Conservation (phyloP, 2,888 invertebrate genomes). For the Beris morrisii region DNA sequence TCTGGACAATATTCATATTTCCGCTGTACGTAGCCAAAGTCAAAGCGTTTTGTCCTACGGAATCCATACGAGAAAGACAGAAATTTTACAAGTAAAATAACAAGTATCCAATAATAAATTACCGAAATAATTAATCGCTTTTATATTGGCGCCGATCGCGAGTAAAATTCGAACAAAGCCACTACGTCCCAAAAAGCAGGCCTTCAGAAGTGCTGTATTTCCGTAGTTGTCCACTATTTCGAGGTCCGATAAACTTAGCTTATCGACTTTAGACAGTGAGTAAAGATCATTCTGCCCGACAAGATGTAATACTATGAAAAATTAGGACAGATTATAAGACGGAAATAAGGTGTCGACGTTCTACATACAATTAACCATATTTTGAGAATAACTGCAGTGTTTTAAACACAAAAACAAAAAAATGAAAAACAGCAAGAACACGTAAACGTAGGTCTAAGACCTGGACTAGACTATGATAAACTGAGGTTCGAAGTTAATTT, state of each 20-base stretch:
- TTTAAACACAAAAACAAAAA: no score
- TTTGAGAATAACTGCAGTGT: no score
- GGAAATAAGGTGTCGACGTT: no score
- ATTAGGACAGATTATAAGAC: no score
- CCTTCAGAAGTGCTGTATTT: constrained; percentile 52
- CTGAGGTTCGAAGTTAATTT: no score
- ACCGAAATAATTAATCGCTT: constrained; percentile 51
- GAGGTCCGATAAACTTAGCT: constrained; percentile 40
- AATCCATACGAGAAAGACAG: background rate
- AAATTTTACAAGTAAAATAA: background rate
- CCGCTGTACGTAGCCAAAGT: constrained; percentile 51
- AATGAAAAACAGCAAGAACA: no score
- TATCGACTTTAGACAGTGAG: constrained; percentile 45
- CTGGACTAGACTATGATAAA: no score
- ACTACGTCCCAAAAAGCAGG: constrained; percentile 48
- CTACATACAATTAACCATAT: no score
- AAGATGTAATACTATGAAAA: constrained; percentile 9
- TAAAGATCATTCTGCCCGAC: constrained; percentile 44
- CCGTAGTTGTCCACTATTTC: constrained; percentile 51
- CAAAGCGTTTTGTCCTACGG: constrained; percentile 51
- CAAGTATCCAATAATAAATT: constrained; percentile 11
- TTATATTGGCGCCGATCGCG: constrained; percentile 45
- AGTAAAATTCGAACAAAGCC: constrained; percentile 47
- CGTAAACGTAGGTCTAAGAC: no score
- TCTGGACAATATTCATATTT: constrained; percentile 43